Evolutionary conservation across 2,113 vertebrate genomes (phyloP).

Genomic region (Thymallus thymallus): DNA sequence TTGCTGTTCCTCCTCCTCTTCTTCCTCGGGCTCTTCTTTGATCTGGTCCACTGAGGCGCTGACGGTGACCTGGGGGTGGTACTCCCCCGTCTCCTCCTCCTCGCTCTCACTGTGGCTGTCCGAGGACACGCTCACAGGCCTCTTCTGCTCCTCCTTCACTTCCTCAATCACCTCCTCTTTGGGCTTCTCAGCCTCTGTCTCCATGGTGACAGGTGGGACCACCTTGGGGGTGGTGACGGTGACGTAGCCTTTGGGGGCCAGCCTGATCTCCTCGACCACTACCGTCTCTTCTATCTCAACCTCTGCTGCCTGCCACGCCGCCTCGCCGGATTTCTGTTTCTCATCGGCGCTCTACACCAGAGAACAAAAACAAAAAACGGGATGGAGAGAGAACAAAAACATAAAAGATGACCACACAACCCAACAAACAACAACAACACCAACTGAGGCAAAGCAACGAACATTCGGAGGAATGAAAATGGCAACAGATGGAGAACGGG

Average conservation of each 20-base stretch:
- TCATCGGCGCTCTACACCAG: conserved; percentile 25
- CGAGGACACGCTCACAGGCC: conserved; percentile 79
- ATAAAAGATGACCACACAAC: conserved; percentile 68
- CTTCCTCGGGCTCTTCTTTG: conserved; percentile 85
- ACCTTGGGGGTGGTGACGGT: conserved; percentile 16
- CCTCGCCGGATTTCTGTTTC: too few relatives aligned
- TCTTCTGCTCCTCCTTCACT: conserved; percentile 68
- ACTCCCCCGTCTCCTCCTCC: conserved; percentile 93
- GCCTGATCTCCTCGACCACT: conserved; percentile 84
- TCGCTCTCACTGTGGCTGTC: conserved; percentile 72
- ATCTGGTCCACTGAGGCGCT: conserved; percentile 74
- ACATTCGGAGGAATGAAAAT: conserved; percentile 13
- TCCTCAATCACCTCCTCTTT: conserved; percentile 36
- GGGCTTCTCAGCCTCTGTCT: conserved; percentile 64
- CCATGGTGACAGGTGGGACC: not conserved
- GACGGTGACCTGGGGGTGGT: conserved; percentile 77
- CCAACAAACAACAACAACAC: conserved; percentile 23
- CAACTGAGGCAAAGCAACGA: conserved; percentile 60
- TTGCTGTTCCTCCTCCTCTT: conserved; percentile 40
- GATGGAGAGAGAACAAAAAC: conserved; percentile 77
- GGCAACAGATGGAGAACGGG: not conserved
- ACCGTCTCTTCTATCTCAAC: conserved; percentile 89
- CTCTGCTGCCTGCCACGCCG: conserved; percentile 78
- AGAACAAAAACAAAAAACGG: conserved; percentile 64
- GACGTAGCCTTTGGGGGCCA: conserved; percentile 69